Evolutionary conservation across 2,797 vertebrate genomes (phyloP).

Genomic region (Enteromius trimaculatus): DNA sequence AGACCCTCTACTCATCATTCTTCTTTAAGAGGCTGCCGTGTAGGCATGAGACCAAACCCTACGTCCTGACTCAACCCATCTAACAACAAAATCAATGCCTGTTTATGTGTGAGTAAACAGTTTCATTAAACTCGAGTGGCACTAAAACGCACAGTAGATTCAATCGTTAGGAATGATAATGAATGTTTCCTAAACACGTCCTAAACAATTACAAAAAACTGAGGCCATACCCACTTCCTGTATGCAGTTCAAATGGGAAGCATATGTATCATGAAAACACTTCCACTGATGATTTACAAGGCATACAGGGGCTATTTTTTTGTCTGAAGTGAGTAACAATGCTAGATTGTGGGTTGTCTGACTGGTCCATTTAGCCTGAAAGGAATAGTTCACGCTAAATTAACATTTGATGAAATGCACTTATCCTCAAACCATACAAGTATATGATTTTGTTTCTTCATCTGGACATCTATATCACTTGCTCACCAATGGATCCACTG

Average conservation of each 20-base stretch:
- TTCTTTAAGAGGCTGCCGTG: not conserved
- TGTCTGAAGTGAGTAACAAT: not conserved
- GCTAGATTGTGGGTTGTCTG: not conserved
- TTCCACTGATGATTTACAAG: not conserved
- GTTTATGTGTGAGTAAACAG: constrained; percentile 35
- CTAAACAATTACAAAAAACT: constrained; percentile 5
- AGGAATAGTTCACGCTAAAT: not conserved
- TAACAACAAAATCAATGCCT: constrained; percentile 18
- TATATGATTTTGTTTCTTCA: not conserved
- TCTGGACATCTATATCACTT: not conserved
- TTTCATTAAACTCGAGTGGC: constrained; percentile 23
- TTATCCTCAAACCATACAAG: not conserved
- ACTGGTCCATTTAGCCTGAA: not conserved
- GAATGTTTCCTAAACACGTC: constrained; percentile 17
- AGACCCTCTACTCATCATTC: not conserved
- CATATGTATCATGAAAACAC: not conserved
- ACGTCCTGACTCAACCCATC: constrained; percentile 15
- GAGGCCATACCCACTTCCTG: constrained; percentile 11
- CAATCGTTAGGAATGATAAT: constrained; percentile 18
- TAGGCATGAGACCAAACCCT: constrained; percentile 15
- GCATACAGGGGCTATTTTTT: not conserved
- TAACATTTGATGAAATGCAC: not conserved
- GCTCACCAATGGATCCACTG: not conserved
- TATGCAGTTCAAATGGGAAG: constrained; percentile 1
- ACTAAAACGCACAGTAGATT: constrained; percentile 29